Percentiles rank a stretch among this genome's conserved stretches.
These are phyloP conservation scores for Montipora capricornis DNA, from an alignment of 64 coral and sea anemone genomes.

Conservation along the genomic window DNA sequence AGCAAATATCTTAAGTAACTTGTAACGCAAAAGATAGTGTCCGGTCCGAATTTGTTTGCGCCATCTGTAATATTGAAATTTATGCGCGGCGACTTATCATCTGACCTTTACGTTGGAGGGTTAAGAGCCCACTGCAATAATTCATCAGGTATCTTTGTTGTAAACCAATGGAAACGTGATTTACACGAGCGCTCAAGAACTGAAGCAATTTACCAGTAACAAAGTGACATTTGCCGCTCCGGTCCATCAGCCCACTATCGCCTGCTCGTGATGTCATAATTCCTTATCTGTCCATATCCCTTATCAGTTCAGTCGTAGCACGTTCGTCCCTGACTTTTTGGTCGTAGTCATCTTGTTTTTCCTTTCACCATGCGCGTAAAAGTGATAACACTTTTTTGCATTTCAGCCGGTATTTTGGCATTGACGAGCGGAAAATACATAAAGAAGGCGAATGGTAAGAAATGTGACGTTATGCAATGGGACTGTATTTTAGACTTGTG, in stretches of 20 bases:
- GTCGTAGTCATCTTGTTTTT: not conserved
- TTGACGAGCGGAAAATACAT: constrained; percentile 22
- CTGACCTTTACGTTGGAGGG: not conserved
- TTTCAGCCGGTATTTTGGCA: not conserved
- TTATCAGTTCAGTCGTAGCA: not conserved
- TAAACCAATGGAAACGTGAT: not conserved
- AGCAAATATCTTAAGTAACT: too few species aligned
- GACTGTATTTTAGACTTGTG: not conserved
- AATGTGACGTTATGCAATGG: not conserved
- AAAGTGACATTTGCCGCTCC: constrained; percentile 11
- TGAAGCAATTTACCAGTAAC: constrained; percentile 23
- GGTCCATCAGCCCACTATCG: not conserved
- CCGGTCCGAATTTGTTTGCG: too few species aligned
- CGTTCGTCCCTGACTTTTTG: not conserved
- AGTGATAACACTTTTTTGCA: constrained; percentile 10
- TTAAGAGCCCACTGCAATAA: constrained; percentile 10
- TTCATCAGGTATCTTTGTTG: constrained; percentile 26
- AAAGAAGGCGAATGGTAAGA: constrained; percentile 7
- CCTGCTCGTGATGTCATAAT: constrained; percentile 36
- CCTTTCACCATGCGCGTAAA: constrained; percentile 13
- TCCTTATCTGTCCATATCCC: not conserved
- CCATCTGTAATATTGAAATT: not conserved
- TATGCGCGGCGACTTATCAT: not conserved
- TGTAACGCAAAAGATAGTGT: too few species aligned
- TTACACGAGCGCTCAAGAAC: not conserved